phyloP scores from a whole-genome alignment of 2,888 invertebrate genomes.

The Adelognathus sp. region DNA sequence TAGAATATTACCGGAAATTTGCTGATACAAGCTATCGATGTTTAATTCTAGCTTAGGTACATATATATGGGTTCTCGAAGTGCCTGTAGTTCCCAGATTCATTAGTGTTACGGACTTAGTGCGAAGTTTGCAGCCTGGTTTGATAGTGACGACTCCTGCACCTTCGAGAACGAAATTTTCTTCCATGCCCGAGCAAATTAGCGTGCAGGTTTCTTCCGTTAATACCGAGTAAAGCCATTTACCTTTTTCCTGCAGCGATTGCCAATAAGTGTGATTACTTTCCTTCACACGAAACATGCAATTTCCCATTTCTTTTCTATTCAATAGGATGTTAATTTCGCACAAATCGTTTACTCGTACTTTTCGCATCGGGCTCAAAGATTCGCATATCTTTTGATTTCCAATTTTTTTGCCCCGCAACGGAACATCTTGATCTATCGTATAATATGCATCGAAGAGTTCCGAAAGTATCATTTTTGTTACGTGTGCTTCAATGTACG shows the following conservation, averaged over 20 bases:
- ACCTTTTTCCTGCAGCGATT: neutral
- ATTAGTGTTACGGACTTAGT: neutral
- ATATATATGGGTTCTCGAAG: neutral
- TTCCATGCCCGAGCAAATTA: neutral
- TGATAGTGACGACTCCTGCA: neutral
- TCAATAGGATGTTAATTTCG: neutral
- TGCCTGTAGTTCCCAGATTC: neutral
- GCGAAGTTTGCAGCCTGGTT: neutral
- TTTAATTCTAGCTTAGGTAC: neutral
- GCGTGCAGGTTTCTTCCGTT: neutral
- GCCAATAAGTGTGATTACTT: neutral
- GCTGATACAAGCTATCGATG: neutral
- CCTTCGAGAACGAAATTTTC: neutral
- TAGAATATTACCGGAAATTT: neutral
- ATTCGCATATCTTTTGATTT: neutral
- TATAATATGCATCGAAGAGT: neutral
- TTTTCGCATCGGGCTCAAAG: neutral
- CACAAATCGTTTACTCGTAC: neutral
- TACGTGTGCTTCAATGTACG: neutral
- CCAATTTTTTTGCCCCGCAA: neutral
- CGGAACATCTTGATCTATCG: neutral
- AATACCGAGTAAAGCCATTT: neutral
- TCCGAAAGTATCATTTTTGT: neutral
- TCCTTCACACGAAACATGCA: neutral
- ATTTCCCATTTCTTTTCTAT: neutral